Evolutionary conservation across 2,888 invertebrate genomes (phyloP).

Genomic region (Pterostichus niger): DNA sequence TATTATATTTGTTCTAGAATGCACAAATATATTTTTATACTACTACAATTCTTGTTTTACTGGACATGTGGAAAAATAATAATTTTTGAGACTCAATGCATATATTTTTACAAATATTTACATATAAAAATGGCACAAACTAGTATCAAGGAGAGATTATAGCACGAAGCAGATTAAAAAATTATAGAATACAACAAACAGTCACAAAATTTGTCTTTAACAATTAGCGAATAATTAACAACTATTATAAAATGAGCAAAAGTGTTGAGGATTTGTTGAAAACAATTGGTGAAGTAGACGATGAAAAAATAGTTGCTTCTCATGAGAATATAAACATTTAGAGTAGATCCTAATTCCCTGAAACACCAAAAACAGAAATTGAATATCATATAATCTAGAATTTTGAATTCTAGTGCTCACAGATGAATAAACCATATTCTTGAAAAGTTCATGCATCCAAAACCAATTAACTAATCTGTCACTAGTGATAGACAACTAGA

Average conservation of each 20-base stretch:
- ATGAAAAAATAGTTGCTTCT: slow-evolving; percentile 2
- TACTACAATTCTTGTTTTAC: background rate
- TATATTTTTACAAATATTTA: slow-evolving; percentile 62
- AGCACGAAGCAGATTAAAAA: slow-evolving; percentile 38
- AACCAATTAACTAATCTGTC: background rate
- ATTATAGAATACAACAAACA: slow-evolving; percentile 19
- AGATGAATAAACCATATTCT: background rate
- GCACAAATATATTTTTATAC: slow-evolving; percentile 65
- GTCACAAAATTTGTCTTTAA: slow-evolving; percentile 1
- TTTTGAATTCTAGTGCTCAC: background rate
- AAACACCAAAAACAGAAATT: background rate
- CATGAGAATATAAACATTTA: background rate
- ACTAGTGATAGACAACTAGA: slow-evolving; percentile 28
- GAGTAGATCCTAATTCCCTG: slow-evolving; percentile 7
- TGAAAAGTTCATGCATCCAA: slow-evolving; percentile 1
- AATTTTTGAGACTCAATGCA: slow-evolving; percentile 44
- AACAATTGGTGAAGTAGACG: slow-evolving; percentile 2
- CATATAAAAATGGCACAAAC: slow-evolving; percentile 61
- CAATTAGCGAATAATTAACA: slow-evolving; percentile 1
- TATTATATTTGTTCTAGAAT: background rate
- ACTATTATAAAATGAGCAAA: slow-evolving; percentile 29
- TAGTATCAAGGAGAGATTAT: slow-evolving; percentile 19
- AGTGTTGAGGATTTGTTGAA: slow-evolving; percentile 2
- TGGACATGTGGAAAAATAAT: background rate
- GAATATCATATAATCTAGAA: background rate